Conservation (phyloP, 1,140 invertebrate species). For the Zaprionus nigranus region DNA sequence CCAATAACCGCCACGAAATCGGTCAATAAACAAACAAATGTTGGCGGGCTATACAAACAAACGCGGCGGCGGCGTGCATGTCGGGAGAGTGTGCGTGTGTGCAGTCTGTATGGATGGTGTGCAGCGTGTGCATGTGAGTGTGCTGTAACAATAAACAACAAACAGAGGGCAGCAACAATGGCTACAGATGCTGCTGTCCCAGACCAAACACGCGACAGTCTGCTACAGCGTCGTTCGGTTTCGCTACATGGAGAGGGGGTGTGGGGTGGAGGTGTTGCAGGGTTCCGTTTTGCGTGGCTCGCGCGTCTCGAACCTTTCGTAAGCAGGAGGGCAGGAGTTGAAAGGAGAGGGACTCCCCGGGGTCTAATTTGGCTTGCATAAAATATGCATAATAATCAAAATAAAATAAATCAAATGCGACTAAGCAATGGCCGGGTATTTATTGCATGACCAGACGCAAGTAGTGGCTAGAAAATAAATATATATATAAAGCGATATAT, state of each 20-base stretch:
- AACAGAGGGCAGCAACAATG: constrained; percentile 42
- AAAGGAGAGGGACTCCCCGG: constrained; percentile 26
- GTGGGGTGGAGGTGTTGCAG: background rate
- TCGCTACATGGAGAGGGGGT: background rate
- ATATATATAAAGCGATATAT: constrained; percentile 5
- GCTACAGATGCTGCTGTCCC: constrained; percentile 58
- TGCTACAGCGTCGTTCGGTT: constrained; percentile 3
- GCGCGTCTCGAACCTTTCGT: constrained; percentile 19
- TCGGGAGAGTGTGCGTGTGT: background rate
- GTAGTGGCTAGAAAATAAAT: constrained; percentile 12
- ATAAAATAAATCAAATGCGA: constrained; percentile 77
- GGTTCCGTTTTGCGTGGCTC: constrained; percentile 5
- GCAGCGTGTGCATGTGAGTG: constrained; percentile 52
- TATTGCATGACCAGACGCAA: constrained; percentile 58
- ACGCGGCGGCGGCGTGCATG: constrained; percentile 14
- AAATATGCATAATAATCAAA: constrained; percentile 81
- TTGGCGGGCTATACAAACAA: constrained; percentile 69
- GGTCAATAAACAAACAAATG: constrained; percentile 84
- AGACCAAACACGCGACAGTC: constrained; percentile 43
- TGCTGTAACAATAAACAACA: constrained; percentile 77
- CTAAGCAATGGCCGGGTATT: constrained; percentile 58
- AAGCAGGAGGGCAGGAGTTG: background rate
- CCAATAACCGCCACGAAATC: constrained; percentile 75
- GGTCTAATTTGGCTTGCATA: constrained; percentile 63
- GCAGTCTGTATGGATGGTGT: constrained; percentile 12